Percentiles rank a stretch among this genome's conserved stretches.
Evolutionary conservation across 2,113 vertebrate species (phyloP).

Genomic region (Alligator mississippiensis): DNA sequence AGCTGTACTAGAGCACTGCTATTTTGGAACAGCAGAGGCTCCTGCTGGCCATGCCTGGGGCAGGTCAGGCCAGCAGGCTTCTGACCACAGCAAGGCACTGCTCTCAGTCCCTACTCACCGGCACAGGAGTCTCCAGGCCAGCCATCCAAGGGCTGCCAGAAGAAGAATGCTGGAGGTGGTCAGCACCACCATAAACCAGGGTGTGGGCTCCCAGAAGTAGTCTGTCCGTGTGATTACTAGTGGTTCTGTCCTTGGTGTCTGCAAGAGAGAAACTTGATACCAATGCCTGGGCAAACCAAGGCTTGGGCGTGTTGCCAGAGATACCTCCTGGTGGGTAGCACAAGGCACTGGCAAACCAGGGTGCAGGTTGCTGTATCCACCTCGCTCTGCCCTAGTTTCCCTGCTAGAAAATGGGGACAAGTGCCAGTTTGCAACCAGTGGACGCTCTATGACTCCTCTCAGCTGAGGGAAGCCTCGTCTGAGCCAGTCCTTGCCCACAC

Average conservation of each 20-base stretch:
- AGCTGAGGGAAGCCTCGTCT: no score
- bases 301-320: accelerated
- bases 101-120: conserved; percentile 50
- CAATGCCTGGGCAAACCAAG: accelerated
- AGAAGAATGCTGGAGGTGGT: conserved; percentile 67
- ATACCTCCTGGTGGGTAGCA: background rate
- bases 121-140: background rate
- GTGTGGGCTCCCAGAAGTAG: conserved; percentile 69
- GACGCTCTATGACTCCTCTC: no score
- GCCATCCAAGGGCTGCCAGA: conserved; percentile 61
- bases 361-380: background rate
- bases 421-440: background rate
- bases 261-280: background rate
- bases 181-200: conserved; percentile 81
- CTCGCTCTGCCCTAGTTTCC: background rate
- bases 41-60: accelerated
- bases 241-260: conserved; percentile 26
- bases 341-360: background rate
- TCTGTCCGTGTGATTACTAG: conserved; percentile 41
- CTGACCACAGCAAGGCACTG: accelerated
- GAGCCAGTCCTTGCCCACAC: no score
- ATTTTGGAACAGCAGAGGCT: no score
- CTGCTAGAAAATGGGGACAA: background rate
- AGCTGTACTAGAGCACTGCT: background rate
- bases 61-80: background rate